Evolutionary conservation across 2,113 vertebrate genomes (phyloP).

Genomic region (Bubo blakistoni): DNA sequence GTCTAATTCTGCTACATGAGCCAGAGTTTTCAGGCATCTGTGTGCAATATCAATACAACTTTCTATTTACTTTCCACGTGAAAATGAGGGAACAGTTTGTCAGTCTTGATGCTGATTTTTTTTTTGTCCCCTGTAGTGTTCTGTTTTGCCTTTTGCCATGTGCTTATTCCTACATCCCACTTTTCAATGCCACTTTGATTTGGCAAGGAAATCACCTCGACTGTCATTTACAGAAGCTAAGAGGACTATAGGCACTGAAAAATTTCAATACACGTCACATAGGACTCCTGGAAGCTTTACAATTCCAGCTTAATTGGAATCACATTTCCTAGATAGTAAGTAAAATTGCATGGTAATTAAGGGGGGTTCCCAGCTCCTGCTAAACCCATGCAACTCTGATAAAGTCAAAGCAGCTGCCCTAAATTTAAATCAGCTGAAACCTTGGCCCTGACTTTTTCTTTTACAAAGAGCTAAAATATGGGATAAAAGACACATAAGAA

Average conservation of each 20-base stretch:
- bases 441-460: background rate
- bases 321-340: background rate
- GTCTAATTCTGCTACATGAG: slow-evolving; percentile 26
- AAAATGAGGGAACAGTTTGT: background rate
- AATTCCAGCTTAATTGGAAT: background rate
- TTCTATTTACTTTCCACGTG: background rate
- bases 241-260: background rate
- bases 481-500: background rate
- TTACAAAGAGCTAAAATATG: background rate
- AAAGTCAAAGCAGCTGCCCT: background rate
- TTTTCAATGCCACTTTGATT: background rate
- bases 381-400: background rate
- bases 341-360: background rate
- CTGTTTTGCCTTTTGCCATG: background rate
- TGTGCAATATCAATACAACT: background rate
- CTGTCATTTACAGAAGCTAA: background rate
- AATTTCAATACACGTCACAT: background rate
- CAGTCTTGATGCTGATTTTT: background rate
- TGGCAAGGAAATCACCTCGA: background rate
- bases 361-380: background rate
- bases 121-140: background rate
- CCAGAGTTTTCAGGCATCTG: slow-evolving; percentile 4
- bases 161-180: background rate
- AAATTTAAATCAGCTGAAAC: background rate
- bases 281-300: background rate